A percentile compares a stretch with the other conserved stretches of the same genome.
These are phyloP conservation scores for Urophycis tenuis DNA, from an alignment of 2,797 vertebrate species.

Conservation along the genomic window DNA sequence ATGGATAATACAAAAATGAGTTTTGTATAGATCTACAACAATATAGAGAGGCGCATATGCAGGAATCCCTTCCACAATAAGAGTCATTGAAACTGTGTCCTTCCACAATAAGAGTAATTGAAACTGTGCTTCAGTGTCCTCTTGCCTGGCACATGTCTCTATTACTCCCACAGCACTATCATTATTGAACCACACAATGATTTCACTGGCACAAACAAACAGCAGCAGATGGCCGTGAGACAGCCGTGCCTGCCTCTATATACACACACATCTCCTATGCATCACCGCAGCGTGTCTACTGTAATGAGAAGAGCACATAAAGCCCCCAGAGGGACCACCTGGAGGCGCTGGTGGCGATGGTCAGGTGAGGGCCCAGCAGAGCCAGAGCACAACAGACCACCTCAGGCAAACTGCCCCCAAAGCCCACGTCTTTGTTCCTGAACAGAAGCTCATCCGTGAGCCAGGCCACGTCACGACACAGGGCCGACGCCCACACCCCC, in stretches of 20 bases:
- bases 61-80: neutral
- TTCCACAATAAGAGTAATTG: neutral
- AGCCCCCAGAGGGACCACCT: constrained; percentile 51
- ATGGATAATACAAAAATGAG: no score
- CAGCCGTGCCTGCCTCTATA: neutral
- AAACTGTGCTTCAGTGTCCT: neutral
- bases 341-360: constrained; percentile 49
- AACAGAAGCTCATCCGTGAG: constrained; percentile 82
- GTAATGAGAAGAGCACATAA: neutral
- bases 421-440: constrained; percentile 77
- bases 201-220: no score
- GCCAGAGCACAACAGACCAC: constrained; percentile 71
- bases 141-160: neutral
- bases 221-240: no score
- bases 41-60: neutral
- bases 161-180: neutral
- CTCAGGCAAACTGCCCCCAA: constrained; percentile 71
- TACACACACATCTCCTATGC: neutral
- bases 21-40: neutral
- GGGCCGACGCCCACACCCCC: constrained; percentile 71
- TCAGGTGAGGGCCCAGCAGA: constrained; percentile 66
- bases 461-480: constrained; percentile 78
- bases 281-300: neutral
- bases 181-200: neutral
- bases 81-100: neutral